A percentile compares a stretch with the other conserved stretches of the same genome.
Conservation (phyloP, 2,113 vertebrate genomes). For the Mellivora capensis region DNA sequence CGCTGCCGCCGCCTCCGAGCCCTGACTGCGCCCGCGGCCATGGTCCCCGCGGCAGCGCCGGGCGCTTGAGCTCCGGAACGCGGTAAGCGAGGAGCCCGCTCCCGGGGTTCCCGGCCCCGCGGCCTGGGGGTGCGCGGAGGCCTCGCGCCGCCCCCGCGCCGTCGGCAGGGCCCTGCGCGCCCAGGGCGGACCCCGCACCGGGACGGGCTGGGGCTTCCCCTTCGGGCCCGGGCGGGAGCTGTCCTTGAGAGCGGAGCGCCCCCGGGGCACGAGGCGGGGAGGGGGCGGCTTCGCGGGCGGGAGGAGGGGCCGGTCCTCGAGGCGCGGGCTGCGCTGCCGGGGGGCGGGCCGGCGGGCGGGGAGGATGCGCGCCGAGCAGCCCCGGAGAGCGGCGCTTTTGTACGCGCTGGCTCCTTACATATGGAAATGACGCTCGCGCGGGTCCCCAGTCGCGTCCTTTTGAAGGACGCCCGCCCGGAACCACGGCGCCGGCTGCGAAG, state of each 20-base stretch:
- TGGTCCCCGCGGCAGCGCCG: conserved; percentile 25
- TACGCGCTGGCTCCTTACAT: conserved; percentile 14
- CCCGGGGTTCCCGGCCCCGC: not conserved
- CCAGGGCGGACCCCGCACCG: not conserved
- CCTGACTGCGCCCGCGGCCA: conserved; percentile 21
- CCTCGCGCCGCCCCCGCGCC: conserved; percentile 15
- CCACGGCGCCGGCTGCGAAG: conserved; percentile 22
- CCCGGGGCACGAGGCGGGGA: not conserved
- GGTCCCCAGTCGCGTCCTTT: conserved; percentile 23
- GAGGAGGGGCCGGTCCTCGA: not conserved
- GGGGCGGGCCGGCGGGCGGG: not conserved
- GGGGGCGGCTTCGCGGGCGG: not conserved
- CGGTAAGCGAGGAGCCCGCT: conserved; percentile 16
- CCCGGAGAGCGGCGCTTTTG: conserved; percentile 3
- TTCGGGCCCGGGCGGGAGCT: not conserved
- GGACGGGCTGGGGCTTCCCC: not conserved
- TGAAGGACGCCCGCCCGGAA: conserved; percentile 56
- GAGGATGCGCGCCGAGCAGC: not conserved
- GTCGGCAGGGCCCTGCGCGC: not conserved
- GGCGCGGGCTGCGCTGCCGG: not conserved
- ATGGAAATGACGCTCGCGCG: conserved; percentile 60
- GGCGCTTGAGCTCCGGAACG: conserved; percentile 50
- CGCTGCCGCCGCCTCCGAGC: conserved; percentile 13
- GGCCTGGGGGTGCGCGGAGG: conserved; percentile 33
- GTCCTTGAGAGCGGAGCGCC: not conserved